Evolutionary conservation across 92 coral and sea anemone genomes (phyloP).

Genomic region (Phenganax stokvisi): DNA sequence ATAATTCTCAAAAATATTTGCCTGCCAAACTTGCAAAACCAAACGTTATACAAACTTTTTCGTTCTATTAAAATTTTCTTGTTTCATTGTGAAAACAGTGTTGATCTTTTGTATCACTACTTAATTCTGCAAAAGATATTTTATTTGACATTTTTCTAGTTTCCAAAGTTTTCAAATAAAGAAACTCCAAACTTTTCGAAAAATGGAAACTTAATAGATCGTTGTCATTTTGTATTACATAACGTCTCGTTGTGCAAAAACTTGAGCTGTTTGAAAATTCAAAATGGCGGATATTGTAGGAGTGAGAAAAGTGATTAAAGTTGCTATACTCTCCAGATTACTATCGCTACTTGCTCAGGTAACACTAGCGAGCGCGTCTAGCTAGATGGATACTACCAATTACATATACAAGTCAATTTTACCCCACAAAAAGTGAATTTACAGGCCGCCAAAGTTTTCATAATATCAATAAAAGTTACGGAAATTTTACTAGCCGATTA

Average conservation of each 20-base stretch:
- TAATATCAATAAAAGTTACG: too few relatives aligned
- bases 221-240: constrained; percentile 24
- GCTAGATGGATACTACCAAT: too few relatives aligned
- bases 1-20: not conserved
- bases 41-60: too few relatives aligned
- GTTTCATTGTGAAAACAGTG: too few relatives aligned
- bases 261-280: not conserved
- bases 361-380: not conserved
- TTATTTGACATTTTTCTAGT: not conserved
- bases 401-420: too few relatives aligned
- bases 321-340: constrained; percentile 28
- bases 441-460: too few relatives aligned
- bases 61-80: too few relatives aligned
- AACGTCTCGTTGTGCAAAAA: not conserved
- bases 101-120: too few relatives aligned
- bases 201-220: not conserved
- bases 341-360: constrained; percentile 18
- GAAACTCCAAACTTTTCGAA: not conserved
- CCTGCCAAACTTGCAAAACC: too few relatives aligned
- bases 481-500: too few relatives aligned
- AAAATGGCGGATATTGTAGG: constrained; percentile 14
- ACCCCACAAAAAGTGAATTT: too few relatives aligned
- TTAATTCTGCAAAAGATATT: not conserved
- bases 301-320: constrained; percentile 9
- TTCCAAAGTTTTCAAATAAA: not conserved